A percentile compares a stretch with the other conserved stretches of the same genome.
These are phyloP conservation scores for Porites cylindrica DNA, from an alignment of 92 coral and sea anemone species.

Conservation along the genomic window DNA sequence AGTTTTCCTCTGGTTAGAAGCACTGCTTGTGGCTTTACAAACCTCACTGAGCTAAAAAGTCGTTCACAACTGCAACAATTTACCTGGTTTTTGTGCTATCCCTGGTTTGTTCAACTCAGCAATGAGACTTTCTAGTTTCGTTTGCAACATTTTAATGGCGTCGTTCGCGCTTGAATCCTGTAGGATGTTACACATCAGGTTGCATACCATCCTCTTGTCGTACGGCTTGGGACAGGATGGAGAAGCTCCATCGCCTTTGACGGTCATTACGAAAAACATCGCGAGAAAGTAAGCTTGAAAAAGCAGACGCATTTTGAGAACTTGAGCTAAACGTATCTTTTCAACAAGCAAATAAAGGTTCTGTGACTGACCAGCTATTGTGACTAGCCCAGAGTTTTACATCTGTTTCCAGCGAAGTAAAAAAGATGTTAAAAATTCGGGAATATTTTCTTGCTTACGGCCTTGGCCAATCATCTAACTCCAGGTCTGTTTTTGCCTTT, in stretches of 20 bases:
- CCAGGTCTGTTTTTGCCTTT: not conserved
- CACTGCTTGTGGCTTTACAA: not conserved
- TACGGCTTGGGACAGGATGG: not conserved
- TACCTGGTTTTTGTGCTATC: not conserved
- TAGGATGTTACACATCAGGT: constrained; percentile 20
- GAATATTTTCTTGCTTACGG: not conserved
- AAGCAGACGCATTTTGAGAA: not conserved
- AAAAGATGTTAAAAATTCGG: not conserved
- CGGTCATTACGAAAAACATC: not conserved
- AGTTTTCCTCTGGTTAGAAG: not conserved
- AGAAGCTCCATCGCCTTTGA: not conserved
- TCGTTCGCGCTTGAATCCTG: constrained; percentile 22
- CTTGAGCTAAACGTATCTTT: not conserved
- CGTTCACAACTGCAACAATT: not conserved
- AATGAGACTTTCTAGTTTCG: constrained; percentile 5
- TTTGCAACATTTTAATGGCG: constrained; percentile 15
- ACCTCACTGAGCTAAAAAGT: no score
- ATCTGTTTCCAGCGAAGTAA: not conserved
- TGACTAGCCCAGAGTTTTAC: not conserved
- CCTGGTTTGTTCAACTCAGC: not conserved
- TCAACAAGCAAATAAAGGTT: not conserved
- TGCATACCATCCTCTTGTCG: constrained; percentile 10
- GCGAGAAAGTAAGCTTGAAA: constrained; percentile 6
- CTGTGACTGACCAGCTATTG: not conserved
- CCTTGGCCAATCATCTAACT: not conserved